phyloP scores from a whole-genome alignment of 2,888 invertebrate genomes.

The Catocala nupta region DNA sequence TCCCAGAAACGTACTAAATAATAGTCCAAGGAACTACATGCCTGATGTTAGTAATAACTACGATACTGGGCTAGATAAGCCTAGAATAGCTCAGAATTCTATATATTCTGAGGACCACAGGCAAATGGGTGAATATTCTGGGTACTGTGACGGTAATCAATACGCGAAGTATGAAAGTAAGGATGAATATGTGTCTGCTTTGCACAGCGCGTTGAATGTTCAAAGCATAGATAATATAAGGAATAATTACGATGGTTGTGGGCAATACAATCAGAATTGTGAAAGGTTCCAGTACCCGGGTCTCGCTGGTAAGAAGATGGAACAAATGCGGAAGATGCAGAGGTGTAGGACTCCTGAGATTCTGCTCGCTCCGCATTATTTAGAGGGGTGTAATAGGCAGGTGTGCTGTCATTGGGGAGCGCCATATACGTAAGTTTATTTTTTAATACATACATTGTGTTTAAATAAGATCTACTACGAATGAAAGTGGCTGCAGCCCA shows the following conservation, averaged over 20 bases:
- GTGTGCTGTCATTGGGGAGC: slow-evolving; percentile 84
- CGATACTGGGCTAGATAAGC: slow-evolving; percentile 60
- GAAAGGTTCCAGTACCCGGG: slow-evolving; percentile 83
- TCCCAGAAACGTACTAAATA: slow-evolving; percentile 75
- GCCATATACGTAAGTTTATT: slow-evolving; percentile 69
- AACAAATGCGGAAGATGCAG: slow-evolving; percentile 73
- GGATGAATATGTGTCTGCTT: slow-evolving; percentile 69
- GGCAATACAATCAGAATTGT: slow-evolving; percentile 71
- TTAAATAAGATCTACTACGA: too few relatives aligned
- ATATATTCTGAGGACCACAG: slow-evolving; percentile 72
- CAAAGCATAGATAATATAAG: slow-evolving; percentile 73
- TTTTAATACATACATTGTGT: not conserved
- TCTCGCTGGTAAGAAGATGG: slow-evolving; percentile 81
- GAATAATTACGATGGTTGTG: slow-evolving; percentile 65
- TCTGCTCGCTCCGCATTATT: slow-evolving; percentile 91
- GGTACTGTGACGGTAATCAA: slow-evolving; percentile 69
- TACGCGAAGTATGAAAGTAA: slow-evolving; percentile 72
- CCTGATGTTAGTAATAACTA: slow-evolving; percentile 69
- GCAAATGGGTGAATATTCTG: slow-evolving; percentile 68
- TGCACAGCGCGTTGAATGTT: slow-evolving; percentile 70
- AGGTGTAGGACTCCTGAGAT: slow-evolving; percentile 93
- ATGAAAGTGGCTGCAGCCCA: too few relatives aligned
- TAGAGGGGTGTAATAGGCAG: slow-evolving; percentile 82
- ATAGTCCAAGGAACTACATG: slow-evolving; percentile 75
- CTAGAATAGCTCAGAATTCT: slow-evolving; percentile 62